phyloP scores from a whole-genome alignment of 2,888 invertebrate species.

The Podabrus alpinus region DNA sequence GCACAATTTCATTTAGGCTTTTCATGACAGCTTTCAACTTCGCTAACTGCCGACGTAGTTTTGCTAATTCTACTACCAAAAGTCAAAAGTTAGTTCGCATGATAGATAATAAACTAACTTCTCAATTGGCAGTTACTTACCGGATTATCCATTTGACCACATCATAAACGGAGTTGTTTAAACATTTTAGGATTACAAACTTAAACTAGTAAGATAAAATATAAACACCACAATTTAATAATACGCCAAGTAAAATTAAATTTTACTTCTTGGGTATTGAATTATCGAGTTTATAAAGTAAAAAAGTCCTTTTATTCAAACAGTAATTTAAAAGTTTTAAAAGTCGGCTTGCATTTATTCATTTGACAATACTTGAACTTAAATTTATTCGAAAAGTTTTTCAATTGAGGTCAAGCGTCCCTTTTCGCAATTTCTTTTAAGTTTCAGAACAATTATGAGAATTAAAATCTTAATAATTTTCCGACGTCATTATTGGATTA shows the following conservation, averaged over 20 bases:
- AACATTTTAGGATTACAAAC: constrained; percentile 30
- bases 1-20: neutral
- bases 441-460: constrained; percentile 26
- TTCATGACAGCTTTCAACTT: neutral
- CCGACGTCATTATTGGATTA: constrained; percentile 20
- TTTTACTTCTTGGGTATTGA: neutral
- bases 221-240: constrained; percentile 14
- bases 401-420: constrained; percentile 8
- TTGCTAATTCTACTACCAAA: neutral
- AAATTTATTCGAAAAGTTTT: constrained; percentile 30
- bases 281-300: constrained; percentile 14
- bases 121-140: constrained; percentile 38
- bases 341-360: constrained; percentile 25
- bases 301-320: constrained; percentile 20
- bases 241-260: neutral
- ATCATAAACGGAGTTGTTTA: constrained; percentile 31
- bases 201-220: constrained; percentile 17
- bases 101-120: constrained; percentile 29
- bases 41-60: neutral
- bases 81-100: constrained; percentile 5
- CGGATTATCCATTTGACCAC: constrained; percentile 38
- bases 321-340: constrained; percentile 27
- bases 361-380: constrained; percentile 25
- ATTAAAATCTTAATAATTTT: constrained; percentile 27
- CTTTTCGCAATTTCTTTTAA: constrained; percentile 10